Evolutionary conservation across 2,113 vertebrate genomes (phyloP).

Genomic region (Otus sunia): DNA sequence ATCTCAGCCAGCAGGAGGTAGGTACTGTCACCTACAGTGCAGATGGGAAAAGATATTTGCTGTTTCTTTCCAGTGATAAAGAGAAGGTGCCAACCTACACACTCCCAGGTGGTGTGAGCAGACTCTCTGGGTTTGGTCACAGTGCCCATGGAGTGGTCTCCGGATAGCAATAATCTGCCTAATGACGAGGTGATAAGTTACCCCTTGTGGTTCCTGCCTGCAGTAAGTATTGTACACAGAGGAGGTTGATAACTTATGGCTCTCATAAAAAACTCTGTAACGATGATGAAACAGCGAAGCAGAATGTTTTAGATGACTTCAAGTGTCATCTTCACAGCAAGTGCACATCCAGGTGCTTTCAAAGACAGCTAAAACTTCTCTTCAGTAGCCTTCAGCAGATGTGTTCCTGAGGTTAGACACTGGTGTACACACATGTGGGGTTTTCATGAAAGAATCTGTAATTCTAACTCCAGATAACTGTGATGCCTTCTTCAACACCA

Average conservation of each 20-base stretch:
- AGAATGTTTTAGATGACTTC: background rate
- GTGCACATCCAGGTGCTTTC: background rate
- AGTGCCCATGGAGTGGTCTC: background rate
- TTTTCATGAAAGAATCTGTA: background rate
- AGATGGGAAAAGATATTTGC: background rate
- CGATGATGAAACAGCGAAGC: background rate
- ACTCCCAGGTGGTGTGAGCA: background rate
- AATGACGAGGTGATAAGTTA: background rate
- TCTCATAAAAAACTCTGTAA: background rate
- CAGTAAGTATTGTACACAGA: background rate
- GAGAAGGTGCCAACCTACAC: background rate
- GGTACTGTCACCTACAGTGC: background rate
- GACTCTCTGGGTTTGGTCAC: background rate
- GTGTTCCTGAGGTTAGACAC: background rate
- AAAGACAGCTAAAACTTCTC: background rate
- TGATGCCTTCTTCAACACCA: background rate
- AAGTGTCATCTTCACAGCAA: background rate
- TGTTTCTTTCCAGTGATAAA: background rate
- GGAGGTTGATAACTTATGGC: background rate
- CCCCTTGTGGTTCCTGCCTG: background rate
- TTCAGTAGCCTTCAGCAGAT: background rate
- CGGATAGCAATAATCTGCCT: background rate
- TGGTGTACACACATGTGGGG: accelerated
- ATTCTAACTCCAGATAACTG: background rate
- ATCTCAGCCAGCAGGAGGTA: background rate